Evolutionary conservation across 2,888 invertebrate species (phyloP).

Genomic region (Watsonalla cultraria): DNA sequence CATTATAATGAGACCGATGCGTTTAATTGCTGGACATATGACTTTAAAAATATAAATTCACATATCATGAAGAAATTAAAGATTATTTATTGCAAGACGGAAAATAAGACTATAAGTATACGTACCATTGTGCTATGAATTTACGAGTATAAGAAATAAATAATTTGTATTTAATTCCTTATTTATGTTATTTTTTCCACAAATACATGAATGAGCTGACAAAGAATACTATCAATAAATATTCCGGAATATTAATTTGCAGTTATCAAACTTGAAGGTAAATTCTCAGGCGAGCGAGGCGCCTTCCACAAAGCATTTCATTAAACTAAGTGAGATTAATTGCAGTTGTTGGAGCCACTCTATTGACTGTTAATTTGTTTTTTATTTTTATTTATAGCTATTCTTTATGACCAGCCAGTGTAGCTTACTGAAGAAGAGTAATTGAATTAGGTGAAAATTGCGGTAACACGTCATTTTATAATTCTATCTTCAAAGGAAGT

Average conservation of each 20-base stretch:
- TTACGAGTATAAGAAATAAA: neutral
- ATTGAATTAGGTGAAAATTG: no score
- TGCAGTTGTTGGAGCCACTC: neutral
- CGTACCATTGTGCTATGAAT: neutral
- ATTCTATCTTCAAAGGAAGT: no score
- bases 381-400: neutral
- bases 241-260: neutral
- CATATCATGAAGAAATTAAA: no score
- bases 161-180: neutral
- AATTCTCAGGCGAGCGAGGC: neutral
- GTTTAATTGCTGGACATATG: no score
- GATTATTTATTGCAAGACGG: no score
- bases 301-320: neutral
- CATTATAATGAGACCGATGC: no score
- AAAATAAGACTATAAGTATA: no score
- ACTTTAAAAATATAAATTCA: no score
- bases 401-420: neutral
- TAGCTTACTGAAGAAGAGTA: no score
- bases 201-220: neutral
- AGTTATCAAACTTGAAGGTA: neutral
- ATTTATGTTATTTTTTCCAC: neutral
- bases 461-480: no score
- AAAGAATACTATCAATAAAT: neutral
- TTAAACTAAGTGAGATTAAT: neutral
- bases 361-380: neutral